A percentile compares a stretch with the other conserved stretches of the same genome.
Conservation (phyloP, 1,140 invertebrate genomes). For the Gryllus bimaculatus region DNA sequence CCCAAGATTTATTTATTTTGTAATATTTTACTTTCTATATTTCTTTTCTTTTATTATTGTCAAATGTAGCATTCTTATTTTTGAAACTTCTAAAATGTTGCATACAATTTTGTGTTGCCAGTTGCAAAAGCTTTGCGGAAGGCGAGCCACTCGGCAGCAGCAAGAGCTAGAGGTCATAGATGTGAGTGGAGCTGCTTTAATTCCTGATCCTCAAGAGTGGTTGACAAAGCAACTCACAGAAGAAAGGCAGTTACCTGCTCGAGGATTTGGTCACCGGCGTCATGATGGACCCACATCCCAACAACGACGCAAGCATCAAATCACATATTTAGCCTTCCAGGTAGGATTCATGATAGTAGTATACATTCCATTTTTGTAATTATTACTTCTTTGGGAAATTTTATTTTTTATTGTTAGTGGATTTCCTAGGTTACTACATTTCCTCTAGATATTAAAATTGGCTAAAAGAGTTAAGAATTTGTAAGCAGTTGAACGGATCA, state of each 20-base stretch:
- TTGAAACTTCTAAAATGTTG: too few species aligned
- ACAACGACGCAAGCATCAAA: conserved; percentile 84
- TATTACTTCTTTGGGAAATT: background rate
- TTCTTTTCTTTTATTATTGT: too few species aligned
- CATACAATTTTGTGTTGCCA: conserved; percentile 25
- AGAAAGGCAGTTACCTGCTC: conserved; percentile 45
- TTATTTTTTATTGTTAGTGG: background rate
- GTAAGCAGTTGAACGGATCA: too few species aligned
- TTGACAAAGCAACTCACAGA: conserved; percentile 72
- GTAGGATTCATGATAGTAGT: conserved; percentile 29
- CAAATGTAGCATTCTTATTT: too few species aligned
- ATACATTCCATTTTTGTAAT: background rate
- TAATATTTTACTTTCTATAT: too few species aligned
- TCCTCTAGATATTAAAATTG: too few species aligned
- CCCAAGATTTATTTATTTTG: too few species aligned
- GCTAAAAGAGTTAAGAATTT: too few species aligned
- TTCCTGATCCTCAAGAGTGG: conserved; percentile 70
- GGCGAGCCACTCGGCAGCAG: conserved; percentile 38
- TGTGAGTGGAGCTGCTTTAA: conserved; percentile 71
- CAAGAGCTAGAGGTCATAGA: conserved; percentile 61
- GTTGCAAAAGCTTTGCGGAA: conserved; percentile 38
- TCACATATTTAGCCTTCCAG: conserved; percentile 88
- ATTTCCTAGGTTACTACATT: too few species aligned
- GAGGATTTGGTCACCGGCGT: conserved; percentile 42
- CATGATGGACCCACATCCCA: conserved; percentile 54